These are phyloP conservation scores for Polyommatus iphigenia DNA, from an alignment of 2,888 invertebrate genomes.

Conservation along the genomic window DNA sequence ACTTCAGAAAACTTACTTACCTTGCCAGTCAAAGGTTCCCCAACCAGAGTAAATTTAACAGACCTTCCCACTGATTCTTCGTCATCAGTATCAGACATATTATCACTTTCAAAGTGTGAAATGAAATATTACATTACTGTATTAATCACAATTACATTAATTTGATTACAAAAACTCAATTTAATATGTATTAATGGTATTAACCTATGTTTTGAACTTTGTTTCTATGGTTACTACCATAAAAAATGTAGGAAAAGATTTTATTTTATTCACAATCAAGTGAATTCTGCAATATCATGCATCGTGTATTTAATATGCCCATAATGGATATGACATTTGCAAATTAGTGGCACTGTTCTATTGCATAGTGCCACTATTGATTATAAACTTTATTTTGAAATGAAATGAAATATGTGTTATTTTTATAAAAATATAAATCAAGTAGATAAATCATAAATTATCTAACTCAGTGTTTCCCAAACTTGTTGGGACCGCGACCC, in stretches of 20 bases:
- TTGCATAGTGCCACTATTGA: too few species aligned
- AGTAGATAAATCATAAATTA: too few species aligned
- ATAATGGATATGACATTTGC: too few species aligned
- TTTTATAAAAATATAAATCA: too few species aligned
- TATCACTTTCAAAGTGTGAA: not conserved
- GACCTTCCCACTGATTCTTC: slow-evolving; percentile 81
- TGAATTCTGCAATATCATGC: not conserved
- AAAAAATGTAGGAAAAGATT: slow-evolving; percentile 8
- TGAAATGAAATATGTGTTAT: too few species aligned
- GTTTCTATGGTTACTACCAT: slow-evolving; percentile 39
- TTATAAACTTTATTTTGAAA: too few species aligned
- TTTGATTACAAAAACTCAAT: not conserved
- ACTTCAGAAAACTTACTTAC: slow-evolving; percentile 70
- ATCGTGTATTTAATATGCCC: not conserved
- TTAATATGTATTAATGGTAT: not conserved
- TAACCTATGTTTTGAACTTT: slow-evolving; percentile 36
- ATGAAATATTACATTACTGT: not conserved
- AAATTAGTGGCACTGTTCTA: too few species aligned
- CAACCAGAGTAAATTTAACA: slow-evolving; percentile 88
- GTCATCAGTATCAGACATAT: slow-evolving; percentile 85
- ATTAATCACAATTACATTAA: not conserved
- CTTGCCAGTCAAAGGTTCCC: slow-evolving; percentile 91
- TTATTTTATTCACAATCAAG: not conserved
- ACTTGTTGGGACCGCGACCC: too few species aligned
- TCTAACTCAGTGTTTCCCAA: too few species aligned